A percentile compares a stretch with the other conserved stretches of the same genome.
Evolutionary conservation across 2,888 invertebrate species (phyloP).

Genomic region (Athripsodes cinereus): DNA sequence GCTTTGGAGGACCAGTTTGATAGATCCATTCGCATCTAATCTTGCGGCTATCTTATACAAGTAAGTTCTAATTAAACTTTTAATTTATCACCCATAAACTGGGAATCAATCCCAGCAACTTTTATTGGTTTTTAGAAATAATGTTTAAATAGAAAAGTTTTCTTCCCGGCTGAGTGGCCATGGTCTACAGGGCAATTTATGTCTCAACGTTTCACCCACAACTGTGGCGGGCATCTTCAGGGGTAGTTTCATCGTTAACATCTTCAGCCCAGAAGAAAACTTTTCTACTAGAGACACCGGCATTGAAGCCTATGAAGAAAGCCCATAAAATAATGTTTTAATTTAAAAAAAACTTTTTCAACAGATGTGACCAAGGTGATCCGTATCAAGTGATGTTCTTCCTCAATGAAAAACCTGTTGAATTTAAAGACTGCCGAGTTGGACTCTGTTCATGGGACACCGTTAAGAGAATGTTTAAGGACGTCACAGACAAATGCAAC

Average conservation of each 20-base stretch:
- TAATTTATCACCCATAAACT: too few relatives aligned
- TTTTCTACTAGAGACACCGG: too few relatives aligned
- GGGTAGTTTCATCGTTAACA: background rate
- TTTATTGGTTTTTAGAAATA: background rate
- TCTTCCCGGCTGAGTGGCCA: background rate
- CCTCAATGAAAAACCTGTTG: slow-evolving; percentile 64
- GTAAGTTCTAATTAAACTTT: slow-evolving; percentile 34
- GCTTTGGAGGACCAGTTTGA: slow-evolving; percentile 61
- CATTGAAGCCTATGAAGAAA: too few relatives aligned
- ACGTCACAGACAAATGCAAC: slow-evolving; percentile 51
- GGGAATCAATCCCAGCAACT: background rate
- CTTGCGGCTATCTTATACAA: slow-evolving; percentile 69
- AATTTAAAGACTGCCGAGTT: slow-evolving; percentile 63
- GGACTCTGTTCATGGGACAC: slow-evolving; percentile 73
- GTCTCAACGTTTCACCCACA: too few relatives aligned
- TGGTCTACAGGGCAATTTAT: too few relatives aligned
- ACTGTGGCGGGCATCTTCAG: too few relatives aligned
- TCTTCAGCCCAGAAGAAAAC: too few relatives aligned
- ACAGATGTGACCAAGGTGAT: slow-evolving; percentile 50
- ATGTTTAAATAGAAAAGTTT: background rate
- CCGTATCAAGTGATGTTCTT: slow-evolving; percentile 60
- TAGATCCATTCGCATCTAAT: slow-evolving; percentile 69
- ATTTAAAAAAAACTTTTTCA: slow-evolving; percentile 23
- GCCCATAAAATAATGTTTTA: too few relatives aligned
- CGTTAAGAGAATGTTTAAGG: slow-evolving; percentile 54